Base-by-base conservation (phyloP, 2,888 invertebrate species). In the Pherbina coryleti region DNA sequence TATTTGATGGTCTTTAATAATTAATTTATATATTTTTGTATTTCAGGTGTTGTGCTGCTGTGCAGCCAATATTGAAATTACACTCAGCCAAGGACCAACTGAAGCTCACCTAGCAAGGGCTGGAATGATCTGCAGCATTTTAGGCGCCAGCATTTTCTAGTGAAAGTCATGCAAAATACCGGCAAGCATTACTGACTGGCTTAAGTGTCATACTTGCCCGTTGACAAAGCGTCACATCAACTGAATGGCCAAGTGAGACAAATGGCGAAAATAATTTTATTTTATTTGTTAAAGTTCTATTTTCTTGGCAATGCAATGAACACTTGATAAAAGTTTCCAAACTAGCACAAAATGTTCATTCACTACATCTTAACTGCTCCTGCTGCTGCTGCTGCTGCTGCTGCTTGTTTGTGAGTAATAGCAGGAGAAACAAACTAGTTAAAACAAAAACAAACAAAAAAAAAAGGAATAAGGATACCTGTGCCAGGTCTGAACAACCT, bases 281-380 rank as follows among this genome's bases (percentile, higher is more conserved):
- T 44, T 11, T 44, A 44, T 77, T 77, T 62, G 62, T 22, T 22
- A 79, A 78, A 79, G 44, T 78, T 78, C 70, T 75, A 76, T 76
- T 79, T 76, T 75, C 75, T 78, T 60, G 76, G 57, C 70, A 76
- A 73, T 1, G 44, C 44, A 11, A 75, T 76, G 76, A 78, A 70
- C 66, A 74, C 76, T 79, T 74, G 76, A 74, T 70, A 64, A 74
- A 78, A 78, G 74, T 79, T 79, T 72, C 51, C 31, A 76, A 57
- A 71, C 70, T 64, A 76, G 51, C 9, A 64, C 64, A 51, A 60
- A 44, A 44, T 44, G 28, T 14, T 31, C 44, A 3, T 22, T 2
- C 51, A 77, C 37, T 62, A 66, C 72, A 77, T 69, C 77, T 69
- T 69, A 74, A 60, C 69, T 37, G 11, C 62, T 57, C 22, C 70